A percentile compares a stretch with the other conserved stretches of the same genome.
Conservation (phyloP, 2,888 invertebrate species). For the Eupithecia subfuscata region DNA sequence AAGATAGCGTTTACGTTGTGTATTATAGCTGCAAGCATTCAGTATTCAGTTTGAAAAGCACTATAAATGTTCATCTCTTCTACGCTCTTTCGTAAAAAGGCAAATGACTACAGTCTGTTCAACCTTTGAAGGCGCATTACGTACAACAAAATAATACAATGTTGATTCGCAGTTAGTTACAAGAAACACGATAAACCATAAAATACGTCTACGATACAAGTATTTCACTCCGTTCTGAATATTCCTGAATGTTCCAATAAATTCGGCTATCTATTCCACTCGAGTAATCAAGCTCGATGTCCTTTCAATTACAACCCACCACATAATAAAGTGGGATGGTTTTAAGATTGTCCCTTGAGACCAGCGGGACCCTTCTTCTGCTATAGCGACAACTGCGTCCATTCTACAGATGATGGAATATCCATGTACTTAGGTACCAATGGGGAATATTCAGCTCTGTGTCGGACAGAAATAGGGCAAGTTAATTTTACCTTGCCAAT, state of each 20-base stretch:
- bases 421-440: conserved; percentile 59
- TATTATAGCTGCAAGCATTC: neutral
- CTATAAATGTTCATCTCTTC: neutral
- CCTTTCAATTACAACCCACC: conserved; percentile 77
- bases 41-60: neutral
- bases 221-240: conserved; percentile 31
- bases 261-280: conserved; percentile 71
- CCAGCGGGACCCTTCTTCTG: conserved; percentile 61
- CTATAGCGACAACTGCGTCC: conserved; percentile 63
- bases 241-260: conserved; percentile 58
- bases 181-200: neutral
- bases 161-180: neutral
- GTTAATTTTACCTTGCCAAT: conserved; percentile 56
- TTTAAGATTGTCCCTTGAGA: conserved; percentile 68
- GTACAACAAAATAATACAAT: neutral
- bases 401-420: conserved; percentile 69
- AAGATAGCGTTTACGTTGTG: conserved; percentile 1
- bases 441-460: conserved; percentile 62
- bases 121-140: neutral
- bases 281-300: conserved; percentile 72
- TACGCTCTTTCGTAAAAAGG: neutral
- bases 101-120: neutral
- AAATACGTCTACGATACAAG: neutral
- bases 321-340: conserved; percentile 70
- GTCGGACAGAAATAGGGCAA: conserved; percentile 65